Evolutionary conservation across 2,888 invertebrate genomes (phyloP), one percentile per base, ranked within the genome.

Genomic region (Xiphydria camelus): DNA sequence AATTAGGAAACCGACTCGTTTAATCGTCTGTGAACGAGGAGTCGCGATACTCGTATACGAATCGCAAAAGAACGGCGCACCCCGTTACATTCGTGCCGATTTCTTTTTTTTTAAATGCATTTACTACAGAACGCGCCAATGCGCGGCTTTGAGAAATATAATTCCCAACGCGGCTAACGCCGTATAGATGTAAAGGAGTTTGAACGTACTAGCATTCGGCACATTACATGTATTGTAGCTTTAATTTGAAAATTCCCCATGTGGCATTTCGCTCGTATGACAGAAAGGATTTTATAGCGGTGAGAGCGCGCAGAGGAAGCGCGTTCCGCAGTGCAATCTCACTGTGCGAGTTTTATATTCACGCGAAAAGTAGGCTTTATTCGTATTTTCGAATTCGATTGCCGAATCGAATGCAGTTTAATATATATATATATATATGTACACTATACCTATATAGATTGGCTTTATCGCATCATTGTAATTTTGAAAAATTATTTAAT

Each of bases 401-500:
- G 12, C 22, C 39, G 25, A 53, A 55, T 59, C 59, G 57, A 58
- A 48, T 38, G 39, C 48, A 60, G 47, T 61, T 61, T 57, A 57
- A 55, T 55, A 61, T 63, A 45, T 35, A 41, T 51, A 53, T 51
- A 53, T 53, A 51, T 45, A 49, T 40, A 50, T 34, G 34, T 34
- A 34, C 18, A 12, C 20, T 37, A 23, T 15, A 23, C 10, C 14
- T 35, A 46, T 40, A 42, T 35, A 51, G 49, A 58, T 64, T 56
- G 55, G 52, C 50, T 54, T 55, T 56, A 56, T 42, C 42, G 44
- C 51, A 47, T 59, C 53, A 56, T 57, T 62, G 46, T 59, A 61
- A 55, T 53, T 52, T 56, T 55, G 53, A 51, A 9, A 53, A 47
- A 50, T 51, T 62, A 61, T 61, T 63, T 57, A 59, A 55, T 57